Evolutionary conservation across 2,113 vertebrate species (phyloP).

Genomic region (Rhynchomys soricoides): DNA sequence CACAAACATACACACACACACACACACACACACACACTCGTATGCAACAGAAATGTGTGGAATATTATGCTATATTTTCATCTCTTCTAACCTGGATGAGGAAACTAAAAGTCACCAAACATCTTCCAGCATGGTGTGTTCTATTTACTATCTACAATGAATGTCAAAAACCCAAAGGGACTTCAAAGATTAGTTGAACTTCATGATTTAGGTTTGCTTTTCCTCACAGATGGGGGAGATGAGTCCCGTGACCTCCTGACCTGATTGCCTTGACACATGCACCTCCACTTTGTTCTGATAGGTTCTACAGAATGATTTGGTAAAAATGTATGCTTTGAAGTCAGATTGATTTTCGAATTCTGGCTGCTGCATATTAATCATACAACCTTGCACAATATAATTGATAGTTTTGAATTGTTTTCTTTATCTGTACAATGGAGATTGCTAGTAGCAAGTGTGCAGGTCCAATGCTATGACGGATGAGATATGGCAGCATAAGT

Average conservation of each 20-base stretch:
- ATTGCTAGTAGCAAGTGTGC: background rate
- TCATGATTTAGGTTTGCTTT: background rate
- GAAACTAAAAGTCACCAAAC: background rate
- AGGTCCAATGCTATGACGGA: background rate
- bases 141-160: background rate
- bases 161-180: background rate
- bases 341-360: background rate
- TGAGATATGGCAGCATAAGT: background rate
- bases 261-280: background rate
- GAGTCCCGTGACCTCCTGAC: background rate
- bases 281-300: background rate
- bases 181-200: background rate
- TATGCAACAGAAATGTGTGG: background rate
- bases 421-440: background rate
- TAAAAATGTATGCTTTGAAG: background rate
- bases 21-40: background rate
- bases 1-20: background rate
- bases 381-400: background rate
- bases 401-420: background rate
- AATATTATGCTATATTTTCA: background rate
- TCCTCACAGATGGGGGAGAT: rapidly evolving
- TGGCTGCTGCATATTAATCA: background rate
- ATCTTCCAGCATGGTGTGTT: background rate
- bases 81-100: background rate
- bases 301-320: background rate